phyloP scores from a whole-genome alignment of 2,113 vertebrate species.

The Solea senegalensis region DNA sequence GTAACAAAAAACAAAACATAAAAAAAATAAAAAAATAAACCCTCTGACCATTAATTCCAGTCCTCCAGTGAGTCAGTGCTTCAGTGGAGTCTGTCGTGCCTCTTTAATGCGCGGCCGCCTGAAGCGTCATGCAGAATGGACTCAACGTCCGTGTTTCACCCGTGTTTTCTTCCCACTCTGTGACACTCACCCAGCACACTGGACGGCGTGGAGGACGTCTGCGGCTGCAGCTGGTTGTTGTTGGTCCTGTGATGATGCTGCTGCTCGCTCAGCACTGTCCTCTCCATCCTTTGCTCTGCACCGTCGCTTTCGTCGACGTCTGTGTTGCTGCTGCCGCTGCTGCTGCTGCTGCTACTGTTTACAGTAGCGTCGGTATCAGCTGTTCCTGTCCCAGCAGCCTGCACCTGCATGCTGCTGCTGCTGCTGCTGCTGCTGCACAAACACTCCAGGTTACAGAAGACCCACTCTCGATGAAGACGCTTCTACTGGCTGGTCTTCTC shows the following conservation, averaged over 20 bases:
- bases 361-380: conserved; percentile 53
- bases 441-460: background rate
- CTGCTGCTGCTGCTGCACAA: conserved; percentile 13
- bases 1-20: no score
- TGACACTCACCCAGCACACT: conserved; percentile 70
- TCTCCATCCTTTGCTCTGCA: conserved; percentile 69
- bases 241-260: conserved; percentile 40
- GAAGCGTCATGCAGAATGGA: no score
- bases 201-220: conserved; percentile 45
- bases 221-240: conserved; percentile 43
- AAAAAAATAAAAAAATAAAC: no score
- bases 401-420: conserved; percentile 24
- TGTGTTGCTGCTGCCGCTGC: background rate
- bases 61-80: no score
- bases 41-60: no score
- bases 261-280: conserved; percentile 56
- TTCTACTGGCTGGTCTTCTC: conserved; percentile 24
- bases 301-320: conserved; percentile 52
- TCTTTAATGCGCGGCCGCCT: no score
- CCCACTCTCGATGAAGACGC: background rate
- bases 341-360: conserved; percentile 37
- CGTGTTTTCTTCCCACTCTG: no score
- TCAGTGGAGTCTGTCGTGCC: no score
- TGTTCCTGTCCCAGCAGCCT: conserved; percentile 39
- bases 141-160: no score